Base-by-base conservation (phyloP, 2,113 vertebrate genomes). In the Chionomys nivalis region DNA sequence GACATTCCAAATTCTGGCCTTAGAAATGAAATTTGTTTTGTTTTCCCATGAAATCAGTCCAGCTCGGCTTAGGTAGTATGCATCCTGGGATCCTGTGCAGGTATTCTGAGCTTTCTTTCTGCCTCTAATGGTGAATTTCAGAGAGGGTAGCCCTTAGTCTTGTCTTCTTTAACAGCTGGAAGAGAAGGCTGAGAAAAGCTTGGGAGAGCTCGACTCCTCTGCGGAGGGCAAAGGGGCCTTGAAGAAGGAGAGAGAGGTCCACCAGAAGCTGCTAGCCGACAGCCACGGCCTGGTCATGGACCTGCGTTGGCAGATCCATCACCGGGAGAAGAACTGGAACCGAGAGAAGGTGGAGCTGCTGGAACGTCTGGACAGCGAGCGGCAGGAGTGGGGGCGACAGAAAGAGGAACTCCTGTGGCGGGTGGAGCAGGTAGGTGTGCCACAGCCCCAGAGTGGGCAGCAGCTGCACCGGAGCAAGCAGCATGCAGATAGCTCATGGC, bases 271-370 rank as follows among this genome's bases (percentile, higher is more conserved):
- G 79, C 98, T 99, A 86, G 99, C 99, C 0, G 99, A 99, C 89
- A 99, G 99, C 96, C 99, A 99, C 52, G 96, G 98, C 78, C 97
- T 99, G 90, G 99, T 99, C 47, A 98, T 99, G 99, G 99, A 99
- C 97, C 99, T 99, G 49, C 99, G 99, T 97, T 99, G 99, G 99
- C 99, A 99, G 98, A 99, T 99, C 90, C 99, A 99, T 97, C 99
- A 99, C 87, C 98, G 98, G 0, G 99, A 99, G 98, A 99, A 99
- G 97, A 99, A 98, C 96, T 99, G 99, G 99, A 98, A 98, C 90
- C 98, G 98, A 0, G 99, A 99, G 97, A 99, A 99, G 93, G 96
- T 97, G 21, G 99, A 99, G 68, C 99, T 99, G 16, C 97, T 99
- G 31, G 99, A 99, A 90, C 98, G 98, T 70, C 99, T 99, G 3